Evolutionary conservation across 2,888 invertebrate genomes (phyloP), one percentile per base, ranked within the genome.

Genomic region (Drosophila subquinaria): DNA sequence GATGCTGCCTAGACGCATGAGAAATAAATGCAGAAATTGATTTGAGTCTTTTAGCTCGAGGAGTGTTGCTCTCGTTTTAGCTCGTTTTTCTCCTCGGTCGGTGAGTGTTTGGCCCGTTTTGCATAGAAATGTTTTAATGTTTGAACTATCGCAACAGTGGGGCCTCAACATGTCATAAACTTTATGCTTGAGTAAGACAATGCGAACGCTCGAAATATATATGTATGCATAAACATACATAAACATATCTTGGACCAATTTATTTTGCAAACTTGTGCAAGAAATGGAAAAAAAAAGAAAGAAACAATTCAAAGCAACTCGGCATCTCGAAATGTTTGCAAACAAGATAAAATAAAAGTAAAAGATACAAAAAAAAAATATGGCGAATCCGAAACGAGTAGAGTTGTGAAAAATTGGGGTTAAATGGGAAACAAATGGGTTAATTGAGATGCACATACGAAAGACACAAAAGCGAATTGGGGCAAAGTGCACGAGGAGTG

Each of bases 171-270:
- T 70, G 69, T 57, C 76, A 88, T 88, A 73, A 88, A 88, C 47
- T 72, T 88, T 71, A 73, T 88, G 90, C 83, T 90, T 90, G 83
- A 47, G 89, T 79, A 90, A 90, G 81, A 86, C 81, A 88, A 85
- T 79, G 36, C 15, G 64, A 27, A 11, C 55, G 64, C 52, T 17
- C 62, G 35, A 73, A 65, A 81, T 13, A 4, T 48, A 33, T 15
- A 48, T 33, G 0, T 42, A 6, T 27, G 3, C 27, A 27, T 51
- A 66, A 5, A 27, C 27, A 27, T 51, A 27, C 27, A 27, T 51
- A 66, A 48, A 59, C 56, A 61, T 81, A 50, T 68, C 68, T 70
- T 55, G 56, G 69, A 73, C 86, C 80, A 71, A 82, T 88, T 82
- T 56, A 84, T 66, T 71, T 88, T 69, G 75, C 70, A 47, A 71